phyloP scores from a whole-genome alignment of 2,888 invertebrate genomes.

The Drosophila bunnanda region DNA sequence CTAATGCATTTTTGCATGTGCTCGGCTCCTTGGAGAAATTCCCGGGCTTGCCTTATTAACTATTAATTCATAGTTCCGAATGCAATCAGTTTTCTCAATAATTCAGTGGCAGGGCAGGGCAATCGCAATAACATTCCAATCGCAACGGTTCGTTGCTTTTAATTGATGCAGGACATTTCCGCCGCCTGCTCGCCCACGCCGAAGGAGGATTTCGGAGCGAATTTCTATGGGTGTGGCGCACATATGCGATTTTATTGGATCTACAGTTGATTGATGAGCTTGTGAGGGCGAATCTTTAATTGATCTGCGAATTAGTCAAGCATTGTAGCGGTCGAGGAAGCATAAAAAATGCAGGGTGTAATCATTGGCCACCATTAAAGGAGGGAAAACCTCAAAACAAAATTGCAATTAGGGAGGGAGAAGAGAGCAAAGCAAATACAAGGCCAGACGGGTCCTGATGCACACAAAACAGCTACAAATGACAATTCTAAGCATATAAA shows the following conservation, averaged over 20 bases:
- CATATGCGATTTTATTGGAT: conserved; percentile 58
- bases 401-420: conserved; percentile 43
- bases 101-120: conserved; percentile 39
- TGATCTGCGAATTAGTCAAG: conserved; percentile 28
- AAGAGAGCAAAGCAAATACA: conserved; percentile 20
- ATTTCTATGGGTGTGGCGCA: conserved; percentile 35
- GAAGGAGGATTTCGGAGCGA: conserved; percentile 27
- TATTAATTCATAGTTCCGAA: conserved; percentile 54
- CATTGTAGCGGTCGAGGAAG: conserved; percentile 19
- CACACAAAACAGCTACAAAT: conserved; percentile 48
- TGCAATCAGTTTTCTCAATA: conserved; percentile 74
- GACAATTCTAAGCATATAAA: conserved; percentile 74
- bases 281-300: conserved; percentile 36
- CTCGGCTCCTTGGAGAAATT: conserved; percentile 5
- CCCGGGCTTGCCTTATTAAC: conserved; percentile 30
- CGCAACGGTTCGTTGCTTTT: conserved; percentile 27
- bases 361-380: conserved; percentile 46
- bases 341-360: conserved; percentile 29
- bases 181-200: not conserved
- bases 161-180: conserved; percentile 50
- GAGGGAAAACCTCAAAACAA: conserved; percentile 49
- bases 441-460: conserved; percentile 34
- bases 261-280: conserved; percentile 53
- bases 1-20: conserved; percentile 77
- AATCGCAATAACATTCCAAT: conserved; percentile 36